These are phyloP conservation scores for Hololepta plana DNA, from an alignment of 2,888 invertebrate genomes.

Conservation along the genomic window DNA sequence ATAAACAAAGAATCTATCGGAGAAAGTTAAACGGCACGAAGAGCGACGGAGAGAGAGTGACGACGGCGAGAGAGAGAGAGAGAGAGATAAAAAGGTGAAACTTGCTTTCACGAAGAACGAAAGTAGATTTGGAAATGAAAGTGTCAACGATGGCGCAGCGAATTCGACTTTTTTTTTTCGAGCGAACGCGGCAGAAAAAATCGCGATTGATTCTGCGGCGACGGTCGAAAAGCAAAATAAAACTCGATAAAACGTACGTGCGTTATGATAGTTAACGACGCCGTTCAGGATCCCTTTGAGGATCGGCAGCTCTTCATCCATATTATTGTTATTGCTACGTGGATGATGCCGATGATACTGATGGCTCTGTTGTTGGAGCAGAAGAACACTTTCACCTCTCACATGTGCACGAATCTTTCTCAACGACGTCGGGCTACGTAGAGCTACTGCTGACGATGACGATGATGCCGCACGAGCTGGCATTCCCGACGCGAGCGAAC, in stretches of 20 bases:
- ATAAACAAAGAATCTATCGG: no score
- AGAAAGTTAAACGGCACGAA: no score
- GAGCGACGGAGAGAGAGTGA: no score
- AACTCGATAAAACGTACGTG: conserved; percentile 55
- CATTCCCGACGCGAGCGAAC: conserved; percentile 28
- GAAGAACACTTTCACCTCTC: conserved; percentile 19
- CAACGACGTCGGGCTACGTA: conserved; percentile 21
- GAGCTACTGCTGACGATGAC: conserved; percentile 27
- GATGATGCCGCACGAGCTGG: conserved; percentile 25
- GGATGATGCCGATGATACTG: neutral
- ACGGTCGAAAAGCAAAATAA: no score
- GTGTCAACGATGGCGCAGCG: no score
- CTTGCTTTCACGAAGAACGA: no score
- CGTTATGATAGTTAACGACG: conserved; percentile 81
- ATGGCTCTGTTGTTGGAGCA: neutral
- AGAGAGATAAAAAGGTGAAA: no score
- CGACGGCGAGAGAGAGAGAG: no score
- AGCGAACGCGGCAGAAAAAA: no score
- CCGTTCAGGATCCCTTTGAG: conserved; percentile 82
- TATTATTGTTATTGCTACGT: conserved; percentile 24
- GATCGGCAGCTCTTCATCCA: conserved; percentile 82
- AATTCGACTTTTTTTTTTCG: no score
- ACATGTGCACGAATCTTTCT: conserved; percentile 18
- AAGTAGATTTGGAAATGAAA: no score
- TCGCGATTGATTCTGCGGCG: no score